Evolutionary conservation across 2,797 vertebrate species (phyloP).

Genomic region (Leptatherina wallacei): DNA sequence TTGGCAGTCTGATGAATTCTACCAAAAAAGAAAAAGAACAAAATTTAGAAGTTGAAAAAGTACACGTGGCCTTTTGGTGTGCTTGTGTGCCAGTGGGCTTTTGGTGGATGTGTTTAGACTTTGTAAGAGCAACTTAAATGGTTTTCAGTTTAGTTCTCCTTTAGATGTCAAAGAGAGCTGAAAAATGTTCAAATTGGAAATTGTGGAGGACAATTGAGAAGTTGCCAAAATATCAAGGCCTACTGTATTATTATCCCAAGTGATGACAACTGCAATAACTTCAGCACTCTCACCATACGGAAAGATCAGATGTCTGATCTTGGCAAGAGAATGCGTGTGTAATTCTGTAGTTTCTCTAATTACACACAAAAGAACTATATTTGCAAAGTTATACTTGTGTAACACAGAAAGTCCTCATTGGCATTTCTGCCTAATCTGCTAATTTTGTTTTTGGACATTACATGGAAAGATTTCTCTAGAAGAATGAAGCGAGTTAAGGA

Average conservation of each 20-base stretch:
- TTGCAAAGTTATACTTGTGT: conserved; percentile 23
- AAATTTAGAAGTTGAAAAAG: neutral
- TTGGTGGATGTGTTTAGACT: conserved; percentile 51
- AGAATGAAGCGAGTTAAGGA: conserved; percentile 48
- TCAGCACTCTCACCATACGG: conserved; percentile 5
- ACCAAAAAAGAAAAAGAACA: conserved; percentile 63
- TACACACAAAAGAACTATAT: conserved; percentile 26
- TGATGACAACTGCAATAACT: conserved; percentile 15
- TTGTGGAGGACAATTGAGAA: conserved; percentile 28
- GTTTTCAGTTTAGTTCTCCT: conserved; percentile 51
- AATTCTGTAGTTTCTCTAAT: conserved; percentile 28
- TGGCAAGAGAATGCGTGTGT: conserved; percentile 25
- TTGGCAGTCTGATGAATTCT: conserved; percentile 74
- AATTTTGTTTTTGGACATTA: conserved; percentile 20
- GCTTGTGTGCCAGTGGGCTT: conserved; percentile 2
- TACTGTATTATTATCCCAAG: conserved; percentile 23
- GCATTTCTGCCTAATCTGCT: conserved; percentile 20
- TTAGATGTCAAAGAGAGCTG: conserved; percentile 40
- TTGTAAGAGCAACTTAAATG: conserved; percentile 56
- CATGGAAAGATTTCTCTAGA: conserved; percentile 38
- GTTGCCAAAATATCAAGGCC: conserved; percentile 45
- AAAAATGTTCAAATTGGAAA: conserved; percentile 48
- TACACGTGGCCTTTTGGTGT: neutral
- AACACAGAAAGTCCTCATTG: conserved; percentile 21
- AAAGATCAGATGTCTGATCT: conserved; percentile 35